A percentile compares a stretch with the other conserved stretches of the same genome.
Evolutionary conservation across 2,113 vertebrate genomes (phyloP).

Genomic region (Phalacrocorax aristotelis): DNA sequence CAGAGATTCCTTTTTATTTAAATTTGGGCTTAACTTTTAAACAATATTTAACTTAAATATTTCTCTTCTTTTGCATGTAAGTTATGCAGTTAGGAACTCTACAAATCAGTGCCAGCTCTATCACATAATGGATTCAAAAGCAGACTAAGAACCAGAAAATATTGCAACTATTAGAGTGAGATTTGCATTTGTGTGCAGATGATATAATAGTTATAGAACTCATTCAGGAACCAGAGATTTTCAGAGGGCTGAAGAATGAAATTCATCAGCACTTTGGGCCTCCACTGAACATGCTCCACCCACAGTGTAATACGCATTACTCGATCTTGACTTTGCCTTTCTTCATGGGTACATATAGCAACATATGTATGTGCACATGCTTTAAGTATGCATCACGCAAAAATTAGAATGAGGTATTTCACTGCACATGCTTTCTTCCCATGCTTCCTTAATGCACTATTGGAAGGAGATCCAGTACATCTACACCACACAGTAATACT

Average conservation of each 20-base stretch:
- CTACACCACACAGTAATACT: background rate
- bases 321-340: background rate
- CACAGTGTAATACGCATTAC: background rate
- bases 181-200: background rate
- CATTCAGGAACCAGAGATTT: background rate
- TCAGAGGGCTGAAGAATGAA: background rate
- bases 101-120: background rate
- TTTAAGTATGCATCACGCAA: background rate
- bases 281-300: background rate
- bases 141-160: background rate
- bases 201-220: background rate
- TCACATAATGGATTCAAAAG: background rate
- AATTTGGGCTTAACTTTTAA: background rate
- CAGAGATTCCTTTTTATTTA: background rate
- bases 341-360: rapidly evolving
- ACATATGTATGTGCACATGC: no score
- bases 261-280: background rate
- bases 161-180: background rate
- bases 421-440: background rate
- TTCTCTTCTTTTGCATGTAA: background rate
- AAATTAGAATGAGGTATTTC: background rate
- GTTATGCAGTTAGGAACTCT: background rate
- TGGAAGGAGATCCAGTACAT: background rate
- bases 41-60: background rate
- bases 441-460: background rate